Conservation (phyloP, 1,140 invertebrate genomes). For the Goniozus legneri region DNA sequence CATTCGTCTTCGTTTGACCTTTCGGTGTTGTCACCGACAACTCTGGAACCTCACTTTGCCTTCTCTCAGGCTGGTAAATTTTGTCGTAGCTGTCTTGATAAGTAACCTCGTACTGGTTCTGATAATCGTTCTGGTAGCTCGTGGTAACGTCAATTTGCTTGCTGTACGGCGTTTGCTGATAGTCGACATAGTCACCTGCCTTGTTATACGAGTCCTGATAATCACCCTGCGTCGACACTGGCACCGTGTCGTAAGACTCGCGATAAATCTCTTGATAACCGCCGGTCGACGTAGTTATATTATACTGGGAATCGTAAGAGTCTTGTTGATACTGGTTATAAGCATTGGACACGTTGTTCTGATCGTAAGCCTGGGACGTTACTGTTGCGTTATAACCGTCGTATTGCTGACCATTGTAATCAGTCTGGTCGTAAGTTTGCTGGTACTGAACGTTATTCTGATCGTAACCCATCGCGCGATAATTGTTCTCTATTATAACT, state of each 20-base stretch:
- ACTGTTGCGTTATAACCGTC: constrained; percentile 25
- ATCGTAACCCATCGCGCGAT: constrained; percentile 35
- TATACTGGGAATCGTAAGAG: constrained; percentile 39
- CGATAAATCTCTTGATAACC: constrained; percentile 34
- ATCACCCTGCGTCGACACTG: constrained; percentile 23
- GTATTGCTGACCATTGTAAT: constrained; percentile 34
- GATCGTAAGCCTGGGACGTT: constrained; percentile 32
- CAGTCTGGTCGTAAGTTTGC: constrained; percentile 23
- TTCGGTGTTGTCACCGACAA: constrained; percentile 43
- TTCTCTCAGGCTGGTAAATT: constrained; percentile 34
- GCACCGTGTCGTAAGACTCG: constrained; percentile 25
- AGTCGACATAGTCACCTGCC: constrained; percentile 30
- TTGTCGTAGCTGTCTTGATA: constrained; percentile 42
- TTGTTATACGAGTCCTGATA: constrained; percentile 26
- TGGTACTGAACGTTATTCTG: constrained; percentile 35
- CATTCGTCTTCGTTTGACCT: constrained; percentile 41
- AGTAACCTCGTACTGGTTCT: constrained; percentile 32
- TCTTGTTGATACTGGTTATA: constrained; percentile 34
- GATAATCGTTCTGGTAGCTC: constrained; percentile 33
- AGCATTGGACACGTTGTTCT: constrained; percentile 28
- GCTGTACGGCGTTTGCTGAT: constrained; percentile 31
- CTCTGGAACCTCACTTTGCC: constrained; percentile 42
- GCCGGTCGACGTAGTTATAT: constrained; percentile 30
- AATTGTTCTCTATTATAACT: constrained; percentile 35
- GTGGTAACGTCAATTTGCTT: constrained; percentile 27